A percentile compares a stretch with the other conserved stretches of the same genome.
Evolutionary conservation across 2,888 invertebrate species (phyloP).

Genomic region (Labia minor): DNA sequence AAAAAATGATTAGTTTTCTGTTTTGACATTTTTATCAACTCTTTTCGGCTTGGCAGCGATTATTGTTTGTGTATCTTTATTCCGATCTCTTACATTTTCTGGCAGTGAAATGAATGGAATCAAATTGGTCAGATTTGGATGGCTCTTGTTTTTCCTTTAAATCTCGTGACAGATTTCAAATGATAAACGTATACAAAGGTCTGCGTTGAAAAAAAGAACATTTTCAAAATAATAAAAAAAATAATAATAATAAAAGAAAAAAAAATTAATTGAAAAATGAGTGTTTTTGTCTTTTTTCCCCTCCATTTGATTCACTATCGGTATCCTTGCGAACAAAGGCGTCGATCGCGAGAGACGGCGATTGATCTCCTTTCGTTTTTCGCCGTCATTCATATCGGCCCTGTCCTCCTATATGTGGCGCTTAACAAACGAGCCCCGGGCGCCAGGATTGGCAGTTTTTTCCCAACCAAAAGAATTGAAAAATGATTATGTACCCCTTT

Average conservation of each 20-base stretch:
- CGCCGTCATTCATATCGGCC: slow-evolving; percentile 1
- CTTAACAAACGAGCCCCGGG: not conserved
- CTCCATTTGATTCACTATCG: not conserved
- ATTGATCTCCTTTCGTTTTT: slow-evolving; percentile 9
- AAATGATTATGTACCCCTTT: slow-evolving; percentile 13
- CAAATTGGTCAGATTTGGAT: not conserved
- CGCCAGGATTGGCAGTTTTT: not conserved
- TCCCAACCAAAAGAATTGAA: not conserved
- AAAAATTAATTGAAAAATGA: slow-evolving; percentile 3
- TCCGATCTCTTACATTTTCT: not conserved
- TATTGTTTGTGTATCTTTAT: no score
- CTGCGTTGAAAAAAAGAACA: not conserved
- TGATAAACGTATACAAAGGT: not conserved
- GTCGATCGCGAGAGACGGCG: not conserved
- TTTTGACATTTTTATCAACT: no score
- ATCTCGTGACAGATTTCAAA: not conserved
- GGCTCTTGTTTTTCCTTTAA: not conserved
- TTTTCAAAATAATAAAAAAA: not conserved
- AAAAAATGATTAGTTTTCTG: no score
- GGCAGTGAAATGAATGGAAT: not conserved
- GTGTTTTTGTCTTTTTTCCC: not conserved
- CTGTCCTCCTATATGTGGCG: not conserved
- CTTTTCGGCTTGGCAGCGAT: no score
- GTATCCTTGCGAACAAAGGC: not conserved
- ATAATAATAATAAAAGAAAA: not conserved